Evolutionary conservation across 2,888 invertebrate species (phyloP), one percentile per base, ranked within the genome.

Genomic region (Tridacna gigas): DNA sequence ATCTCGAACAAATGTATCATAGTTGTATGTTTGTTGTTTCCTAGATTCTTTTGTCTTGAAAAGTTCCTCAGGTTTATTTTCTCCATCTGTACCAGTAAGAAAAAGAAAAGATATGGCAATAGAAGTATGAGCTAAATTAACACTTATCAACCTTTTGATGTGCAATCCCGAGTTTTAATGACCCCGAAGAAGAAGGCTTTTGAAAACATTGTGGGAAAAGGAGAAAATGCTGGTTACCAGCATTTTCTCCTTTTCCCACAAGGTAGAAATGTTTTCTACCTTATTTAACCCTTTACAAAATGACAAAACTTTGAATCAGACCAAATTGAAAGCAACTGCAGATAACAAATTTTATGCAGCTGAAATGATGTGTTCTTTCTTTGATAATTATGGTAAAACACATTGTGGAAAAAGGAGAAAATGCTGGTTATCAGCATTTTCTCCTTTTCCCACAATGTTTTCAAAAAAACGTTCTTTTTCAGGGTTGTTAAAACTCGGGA

Each of bases 201-300:
- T 37, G 37, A 37, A 37, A 37, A 37, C 37, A n/a, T 4, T 20
- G n/a, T 18, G 56, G n/a, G n/a, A 56, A n/a, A 56, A 20, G n/a
- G 56, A 56, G 56, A 56, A 9, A 56, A 56, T 56, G 56, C 56
- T 56, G n/a, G 56, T 56, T 56, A 56, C n/a, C 56, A 56, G 56
- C 18, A 56, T 20, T 56, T 56, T 56, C 56, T 56, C n/a, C 56
- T n/a, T 56, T 56, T 56, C n/a, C 56, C 56, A 56, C 56, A 56
- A 20, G 2, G 56, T n/a, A n/a, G n/a, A n/a, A n/a, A n/a, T n/a
- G n/a, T n/a, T n/a, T n/a, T n/a, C 18, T 51, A 13, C 18, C 13
- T 51, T 51, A 18, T 51, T 18, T 51, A 51, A 51, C 13, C 12
- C 51, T 13, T 51, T 18, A 13, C 13, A 51, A 51, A 13, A 51